Conservation (phyloP, 1,140 invertebrate genomes). For the Penaeus japonicus region DNA sequence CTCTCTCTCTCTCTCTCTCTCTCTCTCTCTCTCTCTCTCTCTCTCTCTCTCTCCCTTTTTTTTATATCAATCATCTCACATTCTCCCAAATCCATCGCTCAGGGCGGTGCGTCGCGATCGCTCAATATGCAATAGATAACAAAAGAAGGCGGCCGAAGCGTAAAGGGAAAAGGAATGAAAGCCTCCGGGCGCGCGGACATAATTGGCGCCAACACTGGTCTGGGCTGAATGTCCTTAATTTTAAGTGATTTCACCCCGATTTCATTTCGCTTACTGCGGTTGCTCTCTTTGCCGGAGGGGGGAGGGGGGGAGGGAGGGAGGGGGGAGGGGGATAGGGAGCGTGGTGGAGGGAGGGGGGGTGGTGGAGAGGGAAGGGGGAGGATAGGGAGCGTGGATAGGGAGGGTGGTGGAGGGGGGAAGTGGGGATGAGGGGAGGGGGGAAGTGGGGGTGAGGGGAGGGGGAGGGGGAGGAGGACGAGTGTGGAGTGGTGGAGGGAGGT, state of each 20-base stretch:
- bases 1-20: not conserved
- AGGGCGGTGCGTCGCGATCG: not conserved
- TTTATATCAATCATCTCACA: conserved; percentile 13
- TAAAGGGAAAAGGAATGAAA: not conserved
- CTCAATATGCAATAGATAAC: conserved; percentile 17
- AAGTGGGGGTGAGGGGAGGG: no score
- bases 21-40: not conserved
- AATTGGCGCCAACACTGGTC: conserved; percentile 23
- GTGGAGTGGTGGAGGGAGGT: no score
- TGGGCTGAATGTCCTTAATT: conserved; percentile 35
- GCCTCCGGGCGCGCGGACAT: not conserved
- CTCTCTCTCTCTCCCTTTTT: not conserved
- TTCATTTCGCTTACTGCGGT: not conserved
- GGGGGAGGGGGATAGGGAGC: no score
- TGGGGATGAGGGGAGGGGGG: no score
- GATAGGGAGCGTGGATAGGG: no score
- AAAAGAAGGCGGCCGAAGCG: not conserved
- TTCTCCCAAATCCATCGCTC: not conserved
- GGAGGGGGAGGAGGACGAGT: no score
- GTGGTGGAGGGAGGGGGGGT: no score
- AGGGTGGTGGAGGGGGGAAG: no score
- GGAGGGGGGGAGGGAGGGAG: no score
- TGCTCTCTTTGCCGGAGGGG: not conserved
- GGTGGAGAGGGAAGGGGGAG: no score
- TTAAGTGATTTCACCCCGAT: conserved; percentile 11